phyloP scores from a whole-genome alignment of 2,113 vertebrate species.

The Acinonyx jubatus region DNA sequence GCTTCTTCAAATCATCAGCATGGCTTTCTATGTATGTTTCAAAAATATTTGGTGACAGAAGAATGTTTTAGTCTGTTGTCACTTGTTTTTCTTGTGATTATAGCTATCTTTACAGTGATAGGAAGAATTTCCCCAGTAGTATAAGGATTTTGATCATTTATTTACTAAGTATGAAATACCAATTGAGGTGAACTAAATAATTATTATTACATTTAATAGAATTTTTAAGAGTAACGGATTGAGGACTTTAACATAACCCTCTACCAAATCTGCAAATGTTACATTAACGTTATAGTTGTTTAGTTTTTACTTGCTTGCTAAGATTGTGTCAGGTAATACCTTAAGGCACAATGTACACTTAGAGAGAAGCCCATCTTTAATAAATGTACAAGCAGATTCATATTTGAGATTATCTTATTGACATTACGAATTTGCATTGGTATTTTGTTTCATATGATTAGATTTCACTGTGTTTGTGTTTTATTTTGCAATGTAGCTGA shows the following conservation, averaged over 20 bases:
- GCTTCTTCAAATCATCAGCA: neutral
- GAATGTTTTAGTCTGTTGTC: neutral
- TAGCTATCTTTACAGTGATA: neutral
- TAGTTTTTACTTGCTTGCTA: neutral
- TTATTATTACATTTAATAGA: neutral
- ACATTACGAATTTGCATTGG: neutral
- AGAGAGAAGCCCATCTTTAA: neutral
- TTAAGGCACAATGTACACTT: neutral
- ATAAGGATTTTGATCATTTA: neutral
- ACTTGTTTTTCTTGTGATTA: neutral
- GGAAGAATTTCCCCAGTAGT: neutral
- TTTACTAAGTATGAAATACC: neutral
- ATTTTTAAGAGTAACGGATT: neutral
- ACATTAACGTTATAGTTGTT: neutral
- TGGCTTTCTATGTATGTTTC: neutral
- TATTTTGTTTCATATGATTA: neutral
- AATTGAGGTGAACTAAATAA: neutral
- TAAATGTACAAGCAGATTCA: neutral
- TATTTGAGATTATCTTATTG: neutral
- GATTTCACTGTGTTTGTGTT: neutral
- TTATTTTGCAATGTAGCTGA: neutral
- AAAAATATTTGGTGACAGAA: neutral
- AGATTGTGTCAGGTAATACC: neutral
- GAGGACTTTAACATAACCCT: neutral
- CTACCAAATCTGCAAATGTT: neutral